These are phyloP conservation scores for Sycophila texana DNA, from an alignment of 2,888 invertebrate genomes.

Conservation along the genomic window DNA sequence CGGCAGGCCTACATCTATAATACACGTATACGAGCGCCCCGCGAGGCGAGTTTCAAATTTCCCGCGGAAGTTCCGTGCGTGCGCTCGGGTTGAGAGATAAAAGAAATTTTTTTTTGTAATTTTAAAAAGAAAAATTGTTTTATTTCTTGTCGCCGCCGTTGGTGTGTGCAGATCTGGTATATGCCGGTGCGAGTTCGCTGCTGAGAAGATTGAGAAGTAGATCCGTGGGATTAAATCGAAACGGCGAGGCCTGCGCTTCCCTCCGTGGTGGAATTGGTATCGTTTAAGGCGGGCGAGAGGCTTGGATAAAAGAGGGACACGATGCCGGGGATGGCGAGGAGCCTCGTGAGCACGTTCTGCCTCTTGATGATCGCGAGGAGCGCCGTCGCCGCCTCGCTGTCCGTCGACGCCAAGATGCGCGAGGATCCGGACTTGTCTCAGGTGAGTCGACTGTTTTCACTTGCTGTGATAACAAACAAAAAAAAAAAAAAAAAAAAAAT, in stretches of 20 bases:
- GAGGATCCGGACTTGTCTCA: constrained; percentile 71
- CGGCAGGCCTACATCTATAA: not conserved
- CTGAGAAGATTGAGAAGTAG: not conserved
- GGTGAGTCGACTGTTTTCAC: constrained; percentile 58
- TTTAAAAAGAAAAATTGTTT: no score
- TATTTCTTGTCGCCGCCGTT: no score
- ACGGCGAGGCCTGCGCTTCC: no score
- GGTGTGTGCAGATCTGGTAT: not conserved
- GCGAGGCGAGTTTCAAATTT: not conserved
- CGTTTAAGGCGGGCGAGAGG: not conserved
- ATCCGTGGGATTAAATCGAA: not conserved
- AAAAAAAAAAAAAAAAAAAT: no score
- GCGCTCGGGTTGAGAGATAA: not conserved
- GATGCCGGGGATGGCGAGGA: constrained; percentile 8
- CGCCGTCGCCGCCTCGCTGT: constrained; percentile 58
- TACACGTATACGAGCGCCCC: not conserved
- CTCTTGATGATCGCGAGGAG: constrained; percentile 52
- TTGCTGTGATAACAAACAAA: no score
- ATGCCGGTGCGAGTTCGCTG: not conserved
- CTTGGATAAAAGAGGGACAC: not conserved
- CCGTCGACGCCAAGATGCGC: constrained; percentile 70
- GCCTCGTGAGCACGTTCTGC: constrained; percentile 49
- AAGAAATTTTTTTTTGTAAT: no score
- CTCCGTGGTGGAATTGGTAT: not conserved
- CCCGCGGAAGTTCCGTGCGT: not conserved